phyloP scores from a whole-genome alignment of 2,797 vertebrate genomes.

The Pteronotus mesoamericanus region DNA sequence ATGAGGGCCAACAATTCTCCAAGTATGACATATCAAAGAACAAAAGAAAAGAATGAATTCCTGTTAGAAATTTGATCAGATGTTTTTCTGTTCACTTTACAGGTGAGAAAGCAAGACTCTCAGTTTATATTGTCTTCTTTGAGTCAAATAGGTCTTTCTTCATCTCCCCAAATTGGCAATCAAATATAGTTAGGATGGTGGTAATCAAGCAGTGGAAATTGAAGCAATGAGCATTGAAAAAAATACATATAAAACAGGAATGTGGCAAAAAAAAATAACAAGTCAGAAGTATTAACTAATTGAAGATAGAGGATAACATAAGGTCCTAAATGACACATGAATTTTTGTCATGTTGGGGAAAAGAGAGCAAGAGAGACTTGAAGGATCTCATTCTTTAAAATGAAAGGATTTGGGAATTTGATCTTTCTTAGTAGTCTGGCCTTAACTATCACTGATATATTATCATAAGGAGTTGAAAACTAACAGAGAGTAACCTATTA shows the following conservation, averaged over 20 bases:
- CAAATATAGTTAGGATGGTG: neutral
- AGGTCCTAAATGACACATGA: neutral
- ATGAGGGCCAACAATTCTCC: neutral
- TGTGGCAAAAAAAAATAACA: neutral
- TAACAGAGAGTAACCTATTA: neutral
- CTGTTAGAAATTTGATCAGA: neutral
- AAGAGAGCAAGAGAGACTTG: neutral
- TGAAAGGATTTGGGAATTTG: neutral
- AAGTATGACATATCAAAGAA: neutral
- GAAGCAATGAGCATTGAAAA: neutral
- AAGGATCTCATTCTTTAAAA: conserved; percentile 2
- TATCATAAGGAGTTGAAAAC: neutral
- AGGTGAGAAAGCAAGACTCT: neutral
- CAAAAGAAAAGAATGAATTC: neutral
- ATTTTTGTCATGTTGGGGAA: neutral
- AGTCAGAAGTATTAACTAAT: neutral
- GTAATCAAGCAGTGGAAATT: neutral
- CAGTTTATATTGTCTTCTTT: neutral
- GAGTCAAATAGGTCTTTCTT: neutral
- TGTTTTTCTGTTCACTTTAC: neutral
- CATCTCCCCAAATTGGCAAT: neutral
- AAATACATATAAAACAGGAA: neutral
- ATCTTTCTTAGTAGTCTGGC: neutral
- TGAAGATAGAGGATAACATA: neutral
- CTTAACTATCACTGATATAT: neutral